Evolutionary conservation across 2,797 vertebrate genomes (phyloP), one percentile per base, ranked within the genome.

Genomic region (Siniperca undulata): DNA sequence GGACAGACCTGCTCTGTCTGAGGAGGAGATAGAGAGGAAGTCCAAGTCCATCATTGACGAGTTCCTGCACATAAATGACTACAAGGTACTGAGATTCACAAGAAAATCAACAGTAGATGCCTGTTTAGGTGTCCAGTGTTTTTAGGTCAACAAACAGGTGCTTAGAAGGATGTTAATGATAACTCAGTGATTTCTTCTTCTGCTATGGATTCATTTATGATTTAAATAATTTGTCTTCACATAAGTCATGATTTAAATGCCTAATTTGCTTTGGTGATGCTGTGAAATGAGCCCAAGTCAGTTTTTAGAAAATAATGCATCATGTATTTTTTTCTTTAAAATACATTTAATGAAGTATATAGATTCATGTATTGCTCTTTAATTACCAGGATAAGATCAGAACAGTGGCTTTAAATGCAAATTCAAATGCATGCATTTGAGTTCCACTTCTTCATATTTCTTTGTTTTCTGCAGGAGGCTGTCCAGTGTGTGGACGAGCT

Each of bases 11-110:
- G 85, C 85, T 0, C 80, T 97, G 64, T 96, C 97, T 55, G 98
- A 98, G 80, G 98, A 97, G 75, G 97, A 98, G 87, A 92, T 98
- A 48, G 97, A 97, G 92, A 97, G 97, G 86, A 99, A 98, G 87
- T 98, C 96, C 72, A 98, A 95, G 92, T 96, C 98, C 80, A 99
- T 99, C 89, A 97, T 99, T 78, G 98, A 99, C 67, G 99, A 99
- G 92, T 99, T 99, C 92, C 95, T 99, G 85, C 98, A 99, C 94
- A 99, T 99, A 92, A 99, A 97, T 20, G 99, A 99, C 94, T 97
- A 96, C 90, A 99, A 99, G 98, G 99, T 98, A 91, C 91, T 13
- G n/a, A 85, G 2, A 74, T 30, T 59, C 44, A 78, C 48, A 3
- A 42, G 36, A 2, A 70, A 19, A 24, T 40, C 66, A 13, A 13